phyloP scores from a whole-genome alignment of 2,797 vertebrate species.

The Helarctos malayanus region DNA sequence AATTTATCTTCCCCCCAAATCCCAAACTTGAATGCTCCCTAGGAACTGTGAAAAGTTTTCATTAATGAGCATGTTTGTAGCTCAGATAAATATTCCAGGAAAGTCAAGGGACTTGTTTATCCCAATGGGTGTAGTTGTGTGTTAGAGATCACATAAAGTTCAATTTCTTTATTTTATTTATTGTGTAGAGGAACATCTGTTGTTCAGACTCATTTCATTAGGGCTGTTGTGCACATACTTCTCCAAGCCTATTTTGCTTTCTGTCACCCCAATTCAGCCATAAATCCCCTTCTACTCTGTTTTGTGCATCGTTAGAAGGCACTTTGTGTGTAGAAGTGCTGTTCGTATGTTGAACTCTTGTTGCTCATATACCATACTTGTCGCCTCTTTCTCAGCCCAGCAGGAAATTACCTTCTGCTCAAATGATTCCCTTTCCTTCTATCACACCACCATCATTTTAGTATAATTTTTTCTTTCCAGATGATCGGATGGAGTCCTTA shows the following conservation, averaged over 20 bases:
- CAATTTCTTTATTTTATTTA: constrained; percentile 65
- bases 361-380: not conserved
- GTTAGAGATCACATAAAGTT: constrained; percentile 55
- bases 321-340: not conserved
- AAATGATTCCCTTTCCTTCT: not conserved
- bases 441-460: not conserved
- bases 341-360: constrained; percentile 3
- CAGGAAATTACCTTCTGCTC: constrained; percentile 69
- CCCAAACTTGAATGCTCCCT: not conserved
- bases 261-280: constrained; percentile 23
- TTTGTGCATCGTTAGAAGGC: constrained; percentile 5
- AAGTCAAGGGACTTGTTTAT: constrained; percentile 49
- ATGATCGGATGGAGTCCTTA: constrained; percentile 38
- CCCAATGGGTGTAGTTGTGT: not conserved
- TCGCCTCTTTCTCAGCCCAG: not conserved
- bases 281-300: constrained; percentile 36
- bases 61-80: constrained; percentile 33
- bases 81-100: constrained; percentile 15
- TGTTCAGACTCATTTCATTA: constrained; percentile 63
- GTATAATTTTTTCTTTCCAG: constrained; percentile 52
- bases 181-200: constrained; percentile 60
- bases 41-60: not conserved
- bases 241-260: constrained; percentile 47
- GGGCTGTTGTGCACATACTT: constrained; percentile 39
- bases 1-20: constrained; percentile 1